Evolutionary conservation across 2,797 vertebrate genomes (phyloP), one percentile per base, ranked within the genome.

Genomic region (Paratrypauchen microcephalus): DNA sequence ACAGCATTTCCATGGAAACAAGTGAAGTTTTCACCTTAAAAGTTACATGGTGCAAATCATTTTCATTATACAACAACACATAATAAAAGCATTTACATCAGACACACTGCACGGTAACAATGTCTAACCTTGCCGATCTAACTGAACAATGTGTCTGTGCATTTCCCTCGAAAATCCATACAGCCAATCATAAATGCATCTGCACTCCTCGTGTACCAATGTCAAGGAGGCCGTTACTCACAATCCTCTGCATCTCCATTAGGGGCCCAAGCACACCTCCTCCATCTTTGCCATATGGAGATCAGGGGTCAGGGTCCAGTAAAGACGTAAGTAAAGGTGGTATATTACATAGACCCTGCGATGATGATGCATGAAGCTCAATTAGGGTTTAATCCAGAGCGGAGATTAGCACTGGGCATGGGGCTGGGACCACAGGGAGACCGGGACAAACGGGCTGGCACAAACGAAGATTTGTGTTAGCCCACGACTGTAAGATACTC

Each of bases 311-410:
- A 26, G 41, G 0, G 28, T 61, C 69, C 75, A 77, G 86, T 87
- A 84, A 78, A 86, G 81, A 82, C 57, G 83, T 74, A 69, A 74
- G 73, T 52, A 45, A 30, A 76, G 77, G 82, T 66, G 75, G 84
- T 87, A 82, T 74, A 83, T 89, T 80, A 87, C 77, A 59, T 69
- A 79, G 86, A 87, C 82, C 63, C 65, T 65, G 79, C 83, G 84
- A 64, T 68, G 74, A 90, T 82, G 82, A 91, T 87, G 86, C 79
- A 92, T 90, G 78, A 89, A 82, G 88, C 74, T 72, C 85, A 90
- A 90, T 93, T 89, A 90, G 74, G 81, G 85, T 89, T 91, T 87
- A 87, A 92, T 93, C 89, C 75, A 82, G 86, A 88, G 73, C 52
- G 68, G 85, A 89, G 82, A 90, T 88, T 81, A 83, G 84, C 60